These are phyloP conservation scores for Hestina assimilis DNA, from an alignment of 1,140 invertebrate species.

Conservation along the genomic window DNA sequence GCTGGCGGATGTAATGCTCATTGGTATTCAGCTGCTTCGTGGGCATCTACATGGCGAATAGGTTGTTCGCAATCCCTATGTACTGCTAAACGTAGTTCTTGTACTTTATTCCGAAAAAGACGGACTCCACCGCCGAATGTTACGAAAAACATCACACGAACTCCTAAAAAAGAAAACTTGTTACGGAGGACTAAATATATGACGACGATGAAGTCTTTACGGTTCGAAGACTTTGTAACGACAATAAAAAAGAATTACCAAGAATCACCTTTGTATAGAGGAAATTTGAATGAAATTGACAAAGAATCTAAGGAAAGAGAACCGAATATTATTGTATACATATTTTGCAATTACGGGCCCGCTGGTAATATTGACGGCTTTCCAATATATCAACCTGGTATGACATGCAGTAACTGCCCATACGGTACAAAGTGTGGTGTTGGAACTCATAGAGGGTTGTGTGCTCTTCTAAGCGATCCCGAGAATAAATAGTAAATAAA, in stretches of 20 bases:
- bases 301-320: conserved; percentile 36
- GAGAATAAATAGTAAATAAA: conserved; percentile 25
- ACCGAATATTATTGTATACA: conserved; percentile 55
- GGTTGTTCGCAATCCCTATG: conserved; percentile 68
- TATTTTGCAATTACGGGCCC: conserved; percentile 70
- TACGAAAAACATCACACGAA: conserved; percentile 28
- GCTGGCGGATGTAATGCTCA: conserved; percentile 60
- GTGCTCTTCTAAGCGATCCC: conserved; percentile 55
- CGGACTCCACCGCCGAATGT: conserved; percentile 10
- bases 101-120: conserved; percentile 48
- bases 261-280: conserved; percentile 53
- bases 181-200: conserved; percentile 53
- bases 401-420: conserved; percentile 58
- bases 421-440: conserved; percentile 57
- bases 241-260: conserved; percentile 19
- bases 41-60: conserved; percentile 66
- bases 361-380: conserved; percentile 68
- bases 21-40: conserved; percentile 64
- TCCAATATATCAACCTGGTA: conserved; percentile 62
- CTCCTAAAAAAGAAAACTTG: conserved; percentile 39
- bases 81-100: conserved; percentile 50
- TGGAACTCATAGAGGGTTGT: conserved; percentile 57
- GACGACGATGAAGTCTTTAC: conserved; percentile 24
- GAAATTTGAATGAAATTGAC: conserved; percentile 29
- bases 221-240: conserved; percentile 43